Conservation (phyloP, 2,888 invertebrate genomes). For the Julus scanicus region DNA sequence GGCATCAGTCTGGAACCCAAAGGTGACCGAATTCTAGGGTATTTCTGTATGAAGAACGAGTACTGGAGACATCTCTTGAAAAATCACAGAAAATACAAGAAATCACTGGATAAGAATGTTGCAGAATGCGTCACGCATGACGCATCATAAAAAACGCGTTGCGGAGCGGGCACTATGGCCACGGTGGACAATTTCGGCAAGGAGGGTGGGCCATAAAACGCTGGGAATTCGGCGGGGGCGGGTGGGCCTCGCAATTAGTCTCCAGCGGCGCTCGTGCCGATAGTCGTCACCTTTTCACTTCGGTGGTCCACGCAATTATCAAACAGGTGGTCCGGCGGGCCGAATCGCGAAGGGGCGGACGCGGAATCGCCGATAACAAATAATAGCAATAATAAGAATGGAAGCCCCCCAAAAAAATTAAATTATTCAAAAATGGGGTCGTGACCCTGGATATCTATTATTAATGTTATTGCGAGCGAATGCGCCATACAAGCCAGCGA, state of each 20-base stretch:
- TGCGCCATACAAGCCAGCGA: not conserved
- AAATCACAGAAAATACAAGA: too few relatives aligned
- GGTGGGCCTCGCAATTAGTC: constrained; percentile 33
- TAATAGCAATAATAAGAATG: constrained; percentile 33
- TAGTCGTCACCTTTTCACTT: constrained; percentile 33
- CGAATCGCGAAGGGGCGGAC: not conserved
- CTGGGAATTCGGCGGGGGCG: not conserved
- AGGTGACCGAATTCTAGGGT: too few relatives aligned
- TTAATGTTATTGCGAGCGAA: not conserved
- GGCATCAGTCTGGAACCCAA: too few relatives aligned
- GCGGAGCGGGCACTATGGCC: not conserved
- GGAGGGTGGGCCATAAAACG: constrained; percentile 26
- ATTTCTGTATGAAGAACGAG: too few relatives aligned
- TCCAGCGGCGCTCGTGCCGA: constrained; percentile 27
- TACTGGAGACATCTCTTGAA: too few relatives aligned
- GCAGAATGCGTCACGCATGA: not conserved
- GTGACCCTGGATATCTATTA: constrained; percentile 33
- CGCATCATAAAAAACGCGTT: not conserved
- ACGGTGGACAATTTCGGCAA: constrained; percentile 11
- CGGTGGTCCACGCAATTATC: constrained; percentile 33
- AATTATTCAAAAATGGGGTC: constrained; percentile 33
- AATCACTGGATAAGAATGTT: too few relatives aligned
- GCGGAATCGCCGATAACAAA: constrained; percentile 19
- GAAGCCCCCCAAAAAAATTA: not conserved
- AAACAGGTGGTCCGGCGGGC: not conserved